Base-by-base conservation (phyloP, 2,888 invertebrate species). In the Dilophus febrilis region DNA sequence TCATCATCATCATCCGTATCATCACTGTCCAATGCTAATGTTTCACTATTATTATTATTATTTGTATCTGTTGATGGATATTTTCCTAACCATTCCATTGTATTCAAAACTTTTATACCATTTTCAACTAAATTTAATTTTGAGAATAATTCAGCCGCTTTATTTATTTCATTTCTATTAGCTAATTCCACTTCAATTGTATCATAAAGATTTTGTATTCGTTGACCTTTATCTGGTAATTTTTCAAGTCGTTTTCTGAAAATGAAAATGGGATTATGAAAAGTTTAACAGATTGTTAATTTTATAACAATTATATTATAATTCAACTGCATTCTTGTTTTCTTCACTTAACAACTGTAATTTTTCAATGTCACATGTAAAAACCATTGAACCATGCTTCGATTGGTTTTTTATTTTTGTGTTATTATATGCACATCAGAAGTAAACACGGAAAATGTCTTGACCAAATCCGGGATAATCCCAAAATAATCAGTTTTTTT, bases 221-320 rank as follows among this genome's bases (percentile, higher is more conserved):
- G 57, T 40, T 54, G 50, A 0, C 61, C 61, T 38, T 61, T 60
- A 37, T 61, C 61, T 1, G 62, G 59, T 38, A 61, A 43, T 18
- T 47, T 51, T 8, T 48, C 44, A 2, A 50, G 33, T 38, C 49
- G 51, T 2, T 47, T 47, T 45, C 59, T 61, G 39, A 37, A 38
- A 28, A 14, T 35, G 11, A 10, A 5, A 16, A 13, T 14, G 5
- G 13, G 10, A 22, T 6, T 22, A 22, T n/a, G 22, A 22, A 22
- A 22, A 8, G 4, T 22, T 22, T 22, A 22, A 22, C 22, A 22
- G 5, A 22, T n/a, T n/a, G n/a, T n/a, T n/a, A n/a, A n/a, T n/a
- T n/a, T n/a, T n/a, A n/a, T n/a, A n/a, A n/a, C n/a, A n/a, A n/a
- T n/a, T n/a, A n/a, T n/a, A n/a, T n/a, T n/a, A n/a, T n/a, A n/a